Base-by-base conservation (phyloP, 1,140 invertebrate genomes). In the Drosophila melanica region DNA sequence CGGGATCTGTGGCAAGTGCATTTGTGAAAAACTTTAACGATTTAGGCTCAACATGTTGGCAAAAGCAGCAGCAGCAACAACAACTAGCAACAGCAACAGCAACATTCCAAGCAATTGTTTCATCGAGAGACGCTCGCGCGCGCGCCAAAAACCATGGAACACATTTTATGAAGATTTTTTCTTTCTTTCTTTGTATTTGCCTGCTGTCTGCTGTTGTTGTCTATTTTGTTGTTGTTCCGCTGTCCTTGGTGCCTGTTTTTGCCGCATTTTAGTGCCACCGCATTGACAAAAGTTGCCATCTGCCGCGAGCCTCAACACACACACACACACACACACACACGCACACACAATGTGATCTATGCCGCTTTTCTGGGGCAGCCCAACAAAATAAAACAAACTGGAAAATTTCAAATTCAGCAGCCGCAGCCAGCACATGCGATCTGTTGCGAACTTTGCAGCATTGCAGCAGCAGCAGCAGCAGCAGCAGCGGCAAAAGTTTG, bases 21-120 rank as follows among this genome's bases (percentile, higher is more conserved):
- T 89, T 89, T 87, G 79, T 77, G 79, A 84, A 87, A 87, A 89
- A 84, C 84, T 87, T 87, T 87, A 89, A 89, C 84, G 84, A 87
- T 87, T 87, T 89, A 87, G 84, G 84, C 84, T 87, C 84, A 89
- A 87, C 84, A 87, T 89, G 81, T 85, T 85, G 81, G 81, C 27
- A 78, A 44, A 39, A 65, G 50, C 54, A 70, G 81, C 27, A 78
- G 51, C 44, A 65, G 50, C 54, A 70, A 30, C 57, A 60, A 42
- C 48, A 64, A 42, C 75, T n/a, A 64, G 45, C 45, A 82, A 68
- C 58, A 84, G 42, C 73, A 57, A 35, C 42, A 77, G 48, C 79
- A 66, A 75, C 74, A 73, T 73, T 54, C 70, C 70, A 75, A 71
- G 60, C 79, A 82, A 81, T 81, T 82, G 79, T 81, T 84, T 70